A percentile compares a stretch with the other conserved stretches of the same genome.
These are phyloP conservation scores for Drosophila yooni DNA, from an alignment of 2,888 invertebrate species.

Conservation along the genomic window DNA sequence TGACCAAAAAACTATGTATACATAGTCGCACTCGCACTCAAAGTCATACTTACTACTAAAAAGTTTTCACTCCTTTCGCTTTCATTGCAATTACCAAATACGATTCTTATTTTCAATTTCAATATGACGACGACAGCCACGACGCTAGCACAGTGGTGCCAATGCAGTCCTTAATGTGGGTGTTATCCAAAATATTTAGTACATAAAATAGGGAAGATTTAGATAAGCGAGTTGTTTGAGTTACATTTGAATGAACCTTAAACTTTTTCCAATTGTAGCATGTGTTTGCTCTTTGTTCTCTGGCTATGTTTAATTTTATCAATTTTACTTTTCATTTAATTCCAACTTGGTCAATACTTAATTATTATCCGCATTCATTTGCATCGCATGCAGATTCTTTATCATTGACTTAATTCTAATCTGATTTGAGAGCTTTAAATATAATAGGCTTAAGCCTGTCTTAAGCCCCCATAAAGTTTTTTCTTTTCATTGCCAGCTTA, in stretches of 20 bases:
- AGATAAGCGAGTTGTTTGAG: not conserved
- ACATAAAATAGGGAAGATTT: not conserved
- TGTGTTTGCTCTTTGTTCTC: not conserved
- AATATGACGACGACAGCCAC: constrained; percentile 78
- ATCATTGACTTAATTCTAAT: constrained; percentile 5
- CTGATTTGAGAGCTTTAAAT: constrained; percentile 6
- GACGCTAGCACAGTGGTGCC: constrained; percentile 51
- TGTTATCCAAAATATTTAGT: not conserved
- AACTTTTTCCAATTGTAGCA: not conserved
- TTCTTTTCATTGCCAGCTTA: constrained; percentile 1
- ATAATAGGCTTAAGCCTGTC: constrained; percentile 7
- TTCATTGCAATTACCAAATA: constrained; percentile 80
- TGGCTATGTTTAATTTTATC: not conserved
- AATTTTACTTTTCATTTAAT: not conserved
- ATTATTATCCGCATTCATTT: not conserved
- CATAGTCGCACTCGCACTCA: constrained; percentile 34
- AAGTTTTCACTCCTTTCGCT: constrained; percentile 79
- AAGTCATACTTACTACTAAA: constrained; percentile 50
- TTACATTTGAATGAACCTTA: not conserved
- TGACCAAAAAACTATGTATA: constrained; percentile 65
- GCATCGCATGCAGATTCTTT: not conserved
- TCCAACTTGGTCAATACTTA: not conserved
- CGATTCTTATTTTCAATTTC: constrained; percentile 81
- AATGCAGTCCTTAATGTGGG: constrained; percentile 7
- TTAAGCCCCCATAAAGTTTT: not conserved